phyloP scores from a whole-genome alignment of 2,888 invertebrate species.

The Ennomos quercinarius region DNA sequence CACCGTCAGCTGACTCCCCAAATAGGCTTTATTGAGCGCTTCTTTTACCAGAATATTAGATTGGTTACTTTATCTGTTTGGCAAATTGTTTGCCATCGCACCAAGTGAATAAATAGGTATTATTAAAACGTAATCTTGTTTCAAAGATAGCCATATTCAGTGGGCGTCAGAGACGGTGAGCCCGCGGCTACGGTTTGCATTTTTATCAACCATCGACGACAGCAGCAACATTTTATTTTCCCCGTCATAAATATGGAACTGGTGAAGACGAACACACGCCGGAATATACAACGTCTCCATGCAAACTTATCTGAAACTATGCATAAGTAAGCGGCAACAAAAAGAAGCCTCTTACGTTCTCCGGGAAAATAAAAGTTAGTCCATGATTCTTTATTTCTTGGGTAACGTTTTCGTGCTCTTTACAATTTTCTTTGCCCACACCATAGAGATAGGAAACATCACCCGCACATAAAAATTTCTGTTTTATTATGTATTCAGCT shows the following conservation, averaged over 20 bases:
- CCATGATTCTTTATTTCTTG: slow-evolving; percentile 43
- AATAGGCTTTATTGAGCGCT: slow-evolving; percentile 43
- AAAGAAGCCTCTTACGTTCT: slow-evolving; percentile 50
- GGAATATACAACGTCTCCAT: slow-evolving; percentile 72
- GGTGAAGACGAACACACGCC: slow-evolving; percentile 60
- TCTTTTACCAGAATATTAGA: slow-evolving; percentile 36
- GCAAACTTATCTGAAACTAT: slow-evolving; percentile 82
- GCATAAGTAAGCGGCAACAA: slow-evolving; percentile 76
- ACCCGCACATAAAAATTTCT: slow-evolving; percentile 27
- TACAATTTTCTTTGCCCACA: slow-evolving; percentile 34
- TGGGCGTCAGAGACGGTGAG: slow-evolving; percentile 60
- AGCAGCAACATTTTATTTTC: slow-evolving; percentile 80
- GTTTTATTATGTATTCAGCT: slow-evolving; percentile 33
- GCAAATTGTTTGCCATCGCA: slow-evolving; percentile 52
- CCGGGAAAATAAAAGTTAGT: slow-evolving; percentile 61
- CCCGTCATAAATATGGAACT: slow-evolving; percentile 83
- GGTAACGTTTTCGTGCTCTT: slow-evolving; percentile 46
- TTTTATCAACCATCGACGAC: slow-evolving; percentile 81
- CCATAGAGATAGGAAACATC: no score
- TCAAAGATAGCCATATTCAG: slow-evolving; percentile 69
- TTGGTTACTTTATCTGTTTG: slow-evolving; percentile 31
- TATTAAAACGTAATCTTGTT: slow-evolving; percentile 65
- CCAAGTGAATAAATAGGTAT: slow-evolving; percentile 51
- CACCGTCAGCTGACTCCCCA: slow-evolving; percentile 47
- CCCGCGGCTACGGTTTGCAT: slow-evolving; percentile 80